These are phyloP conservation scores for Habrosyne pyritoides DNA, from an alignment of 2,888 invertebrate genomes.

Conservation along the genomic window DNA sequence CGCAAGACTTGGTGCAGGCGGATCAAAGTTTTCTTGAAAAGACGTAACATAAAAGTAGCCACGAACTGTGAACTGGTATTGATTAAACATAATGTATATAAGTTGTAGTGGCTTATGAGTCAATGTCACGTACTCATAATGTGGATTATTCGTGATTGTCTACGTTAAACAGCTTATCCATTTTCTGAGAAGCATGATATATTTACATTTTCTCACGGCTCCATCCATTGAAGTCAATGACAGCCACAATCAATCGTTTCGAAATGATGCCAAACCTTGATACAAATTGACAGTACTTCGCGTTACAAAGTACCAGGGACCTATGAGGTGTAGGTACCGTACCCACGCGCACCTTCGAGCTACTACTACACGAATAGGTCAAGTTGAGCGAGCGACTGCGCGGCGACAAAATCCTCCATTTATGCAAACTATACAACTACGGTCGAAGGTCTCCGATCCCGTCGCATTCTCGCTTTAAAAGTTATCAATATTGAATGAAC, in stretches of 20 bases:
- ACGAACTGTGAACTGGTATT: conserved; percentile 13
- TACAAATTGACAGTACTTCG: background rate
- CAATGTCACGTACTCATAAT: background rate
- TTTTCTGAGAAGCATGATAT: background rate
- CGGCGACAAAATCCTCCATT: conserved; percentile 49
- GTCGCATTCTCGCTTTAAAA: background rate
- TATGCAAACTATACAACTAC: conserved; percentile 46
- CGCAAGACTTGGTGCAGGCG: conserved; percentile 37
- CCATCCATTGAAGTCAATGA: background rate
- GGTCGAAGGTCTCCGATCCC: conserved; percentile 9
- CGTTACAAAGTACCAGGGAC: conserved; percentile 1
- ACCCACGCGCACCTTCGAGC: conserved; percentile 12
- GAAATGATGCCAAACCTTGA: conserved; percentile 3
- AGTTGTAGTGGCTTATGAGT: background rate
- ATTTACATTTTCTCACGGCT: conserved; percentile 3
- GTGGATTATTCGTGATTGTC: background rate
- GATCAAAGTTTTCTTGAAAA: background rate
- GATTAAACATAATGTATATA: conserved; percentile 21
- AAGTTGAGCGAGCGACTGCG: conserved; percentile 55
- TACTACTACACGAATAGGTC: conserved; percentile 57
- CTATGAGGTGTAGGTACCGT: conserved; percentile 1
- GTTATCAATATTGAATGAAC: background rate
- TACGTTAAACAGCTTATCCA: background rate
- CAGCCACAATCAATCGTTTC: conserved; percentile 1
- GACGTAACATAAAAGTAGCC: background rate